Evolutionary conservation across 2,113 vertebrate species (phyloP).

Genomic region (Lethenteron camtschaticum): DNA sequence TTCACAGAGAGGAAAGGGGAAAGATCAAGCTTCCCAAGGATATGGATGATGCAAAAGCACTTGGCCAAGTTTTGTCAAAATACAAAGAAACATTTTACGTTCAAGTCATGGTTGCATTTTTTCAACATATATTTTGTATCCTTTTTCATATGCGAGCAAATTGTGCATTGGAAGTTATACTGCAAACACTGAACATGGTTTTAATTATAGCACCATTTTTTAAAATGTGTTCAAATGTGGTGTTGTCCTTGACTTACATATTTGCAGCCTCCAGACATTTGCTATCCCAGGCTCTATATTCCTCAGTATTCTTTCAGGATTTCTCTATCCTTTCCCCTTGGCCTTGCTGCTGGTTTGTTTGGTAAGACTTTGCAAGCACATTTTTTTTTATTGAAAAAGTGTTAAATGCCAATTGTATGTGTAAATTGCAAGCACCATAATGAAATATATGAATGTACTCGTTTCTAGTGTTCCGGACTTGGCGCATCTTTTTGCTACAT

Average conservation of each 20-base stretch:
- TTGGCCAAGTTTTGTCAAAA: constrained; percentile 88
- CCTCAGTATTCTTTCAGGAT: constrained; percentile 92
- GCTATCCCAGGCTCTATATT: constrained; percentile 96
- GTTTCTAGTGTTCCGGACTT: constrained; percentile 64
- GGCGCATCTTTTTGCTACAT: constrained; percentile 92
- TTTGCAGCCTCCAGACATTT: constrained; percentile 73
- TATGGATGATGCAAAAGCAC: constrained; percentile 95
- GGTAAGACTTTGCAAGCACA: constrained; percentile 33
- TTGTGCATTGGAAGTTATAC: not conserved
- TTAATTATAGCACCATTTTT: constrained; percentile 4
- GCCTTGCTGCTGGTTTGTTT: constrained; percentile 88
- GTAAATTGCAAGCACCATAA: not conserved
- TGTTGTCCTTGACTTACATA: constrained; percentile 30
- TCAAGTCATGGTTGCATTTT: constrained; percentile 88
- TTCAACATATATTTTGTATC: constrained; percentile 96
- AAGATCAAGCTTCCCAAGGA: constrained; percentile 83
- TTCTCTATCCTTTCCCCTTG: constrained; percentile 84
- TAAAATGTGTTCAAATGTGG: constrained; percentile 6
- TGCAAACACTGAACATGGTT: not conserved
- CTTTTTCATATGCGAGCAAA: constrained; percentile 22
- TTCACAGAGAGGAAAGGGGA: constrained; percentile 56
- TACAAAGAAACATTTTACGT: constrained; percentile 95
- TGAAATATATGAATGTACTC: too few relatives aligned
- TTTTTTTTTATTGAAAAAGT: not conserved
- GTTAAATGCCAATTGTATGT: not conserved